These are phyloP conservation scores for Drepanosiphum platanoidis DNA, from an alignment of 2,888 invertebrate species.

Conservation along the genomic window DNA sequence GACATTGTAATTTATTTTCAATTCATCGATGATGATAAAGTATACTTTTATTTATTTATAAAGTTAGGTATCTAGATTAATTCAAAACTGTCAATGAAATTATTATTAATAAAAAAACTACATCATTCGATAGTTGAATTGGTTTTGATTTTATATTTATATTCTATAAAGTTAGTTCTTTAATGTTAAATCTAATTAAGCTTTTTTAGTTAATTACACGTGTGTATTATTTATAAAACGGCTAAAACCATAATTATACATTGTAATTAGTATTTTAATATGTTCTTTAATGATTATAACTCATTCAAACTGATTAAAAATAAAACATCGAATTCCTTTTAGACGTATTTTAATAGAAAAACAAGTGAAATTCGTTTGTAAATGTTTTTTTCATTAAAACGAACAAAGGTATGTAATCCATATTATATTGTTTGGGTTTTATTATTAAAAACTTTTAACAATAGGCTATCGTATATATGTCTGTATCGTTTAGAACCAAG, in stretches of 20 bases:
- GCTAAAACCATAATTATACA: background rate
- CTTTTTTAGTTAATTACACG: background rate
- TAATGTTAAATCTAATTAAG: background rate
- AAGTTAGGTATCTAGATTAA: too few species aligned
- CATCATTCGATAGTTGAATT: too few species aligned
- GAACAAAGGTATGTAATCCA: constrained; percentile 4
- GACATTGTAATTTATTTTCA: too few species aligned
- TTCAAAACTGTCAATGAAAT: too few species aligned
- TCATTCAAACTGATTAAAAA: background rate
- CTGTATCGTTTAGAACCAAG: background rate
- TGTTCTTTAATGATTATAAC: background rate
- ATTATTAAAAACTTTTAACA: constrained; percentile 4
- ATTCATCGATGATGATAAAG: too few species aligned
- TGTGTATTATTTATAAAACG: background rate
- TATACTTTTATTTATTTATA: too few species aligned
- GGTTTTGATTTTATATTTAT: too few species aligned
- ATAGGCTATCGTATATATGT: background rate
- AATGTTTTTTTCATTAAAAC: constrained; percentile 20
- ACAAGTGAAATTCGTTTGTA: background rate
- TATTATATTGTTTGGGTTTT: background rate
- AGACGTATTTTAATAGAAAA: background rate
- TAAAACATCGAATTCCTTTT: background rate
- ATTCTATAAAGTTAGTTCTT: too few species aligned
- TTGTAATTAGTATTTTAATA: background rate
- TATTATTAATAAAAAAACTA: too few species aligned